These are phyloP conservation scores for Enhydra lutris DNA, from an alignment of 2,113 vertebrate species.

Conservation along the genomic window DNA sequence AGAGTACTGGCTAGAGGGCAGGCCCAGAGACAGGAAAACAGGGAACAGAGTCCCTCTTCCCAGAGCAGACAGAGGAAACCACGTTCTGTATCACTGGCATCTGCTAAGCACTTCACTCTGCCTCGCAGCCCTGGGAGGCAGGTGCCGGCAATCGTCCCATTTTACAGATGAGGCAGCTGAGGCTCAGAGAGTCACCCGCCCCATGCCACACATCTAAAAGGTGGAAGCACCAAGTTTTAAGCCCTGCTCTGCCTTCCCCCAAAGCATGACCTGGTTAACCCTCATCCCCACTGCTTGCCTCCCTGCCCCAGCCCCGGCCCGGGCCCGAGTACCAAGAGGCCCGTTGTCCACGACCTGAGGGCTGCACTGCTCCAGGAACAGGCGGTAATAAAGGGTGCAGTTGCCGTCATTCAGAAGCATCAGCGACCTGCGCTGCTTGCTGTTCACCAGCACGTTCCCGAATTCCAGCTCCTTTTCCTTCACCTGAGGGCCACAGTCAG, in stretches of 20 bases:
- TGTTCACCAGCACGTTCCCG: conserved; percentile 87
- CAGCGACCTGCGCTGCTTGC: conserved; percentile 80
- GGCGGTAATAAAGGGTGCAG: conserved; percentile 86
- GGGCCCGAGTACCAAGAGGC: conserved; percentile 81
- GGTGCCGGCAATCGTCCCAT: background rate
- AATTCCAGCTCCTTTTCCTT: conserved; percentile 84
- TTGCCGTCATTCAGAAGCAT: conserved; percentile 87
- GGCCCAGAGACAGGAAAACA: background rate
- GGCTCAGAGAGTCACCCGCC: background rate
- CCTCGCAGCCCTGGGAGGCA: background rate
- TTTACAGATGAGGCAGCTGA: background rate
- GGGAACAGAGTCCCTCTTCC: background rate
- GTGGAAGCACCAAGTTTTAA: background rate
- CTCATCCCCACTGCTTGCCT: background rate
- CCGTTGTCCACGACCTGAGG: conserved; percentile 53
- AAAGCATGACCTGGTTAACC: background rate
- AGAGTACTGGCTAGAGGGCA: background rate
- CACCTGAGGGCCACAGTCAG: conserved; percentile 81
- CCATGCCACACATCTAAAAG: background rate
- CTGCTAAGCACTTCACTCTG: background rate
- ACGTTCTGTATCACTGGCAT: background rate
- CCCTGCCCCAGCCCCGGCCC: background rate
- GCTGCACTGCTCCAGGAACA: conserved; percentile 85
- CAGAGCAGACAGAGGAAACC: background rate
- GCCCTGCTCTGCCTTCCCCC: background rate